These are phyloP conservation scores for Drosophila bocqueti DNA, from an alignment of 1,140 invertebrate genomes.

Conservation along the genomic window DNA sequence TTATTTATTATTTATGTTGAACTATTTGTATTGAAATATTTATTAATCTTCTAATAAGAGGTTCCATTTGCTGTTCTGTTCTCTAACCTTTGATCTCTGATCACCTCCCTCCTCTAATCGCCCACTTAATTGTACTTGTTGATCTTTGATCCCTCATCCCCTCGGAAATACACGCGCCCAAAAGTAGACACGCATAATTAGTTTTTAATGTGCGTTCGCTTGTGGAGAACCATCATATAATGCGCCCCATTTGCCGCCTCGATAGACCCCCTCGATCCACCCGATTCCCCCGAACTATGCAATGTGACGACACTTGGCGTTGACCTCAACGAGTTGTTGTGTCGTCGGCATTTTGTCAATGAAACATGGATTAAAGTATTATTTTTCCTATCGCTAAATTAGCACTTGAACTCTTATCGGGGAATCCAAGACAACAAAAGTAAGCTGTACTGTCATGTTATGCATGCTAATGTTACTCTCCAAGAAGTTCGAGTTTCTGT, in stretches of 20 bases:
- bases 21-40: too few species aligned
- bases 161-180: slow-evolving; percentile 24
- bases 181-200: slow-evolving; percentile 73
- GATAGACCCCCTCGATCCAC: background rate
- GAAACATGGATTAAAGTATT: slow-evolving; percentile 52
- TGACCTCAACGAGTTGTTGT: slow-evolving; percentile 51
- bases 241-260: slow-evolving; percentile 32
- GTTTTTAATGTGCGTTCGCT: slow-evolving; percentile 55
- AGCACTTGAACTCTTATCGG: slow-evolving; percentile 1
- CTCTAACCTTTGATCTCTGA: background rate
- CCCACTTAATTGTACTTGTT: slow-evolving; percentile 3
- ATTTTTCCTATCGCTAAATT: background rate
- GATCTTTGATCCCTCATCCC: slow-evolving; percentile 21
- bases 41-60: too few species aligned
- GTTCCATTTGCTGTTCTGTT: background rate
- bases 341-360: slow-evolving; percentile 40
- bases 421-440: slow-evolving; percentile 4
- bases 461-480: too few species aligned
- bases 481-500: too few species aligned
- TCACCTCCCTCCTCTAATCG: background rate
- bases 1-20: background rate
- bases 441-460: background rate
- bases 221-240: slow-evolving; percentile 18
- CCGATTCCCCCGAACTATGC: background rate
- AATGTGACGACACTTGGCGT: slow-evolving; percentile 61